These are phyloP conservation scores for Catamblyrhynchus diadema DNA, from an alignment of 2,797 vertebrate genomes.

Conservation along the genomic window DNA sequence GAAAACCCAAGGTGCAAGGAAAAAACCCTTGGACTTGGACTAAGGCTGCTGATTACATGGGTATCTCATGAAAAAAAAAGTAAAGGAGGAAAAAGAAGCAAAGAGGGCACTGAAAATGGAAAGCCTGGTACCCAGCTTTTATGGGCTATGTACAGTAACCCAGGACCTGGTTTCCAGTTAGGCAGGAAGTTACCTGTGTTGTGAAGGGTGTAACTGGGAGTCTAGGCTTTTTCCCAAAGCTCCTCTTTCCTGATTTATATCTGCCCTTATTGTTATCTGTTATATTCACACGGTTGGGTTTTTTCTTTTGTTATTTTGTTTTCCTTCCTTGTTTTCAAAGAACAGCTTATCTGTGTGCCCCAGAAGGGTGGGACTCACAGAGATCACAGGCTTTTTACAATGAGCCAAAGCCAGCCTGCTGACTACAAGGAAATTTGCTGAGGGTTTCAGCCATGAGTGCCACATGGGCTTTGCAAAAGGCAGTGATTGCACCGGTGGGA, in stretches of 20 bases:
- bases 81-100: background rate
- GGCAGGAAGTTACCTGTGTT: background rate
- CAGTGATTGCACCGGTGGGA: background rate
- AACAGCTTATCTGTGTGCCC: constrained; percentile 47
- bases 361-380: constrained; percentile 49
- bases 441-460: background rate
- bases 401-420: background rate
- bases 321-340: constrained; percentile 54
- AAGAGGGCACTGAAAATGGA: background rate
- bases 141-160: background rate
- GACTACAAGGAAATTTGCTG: background rate
- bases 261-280: constrained; percentile 40
- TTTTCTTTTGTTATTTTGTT: constrained; percentile 29
- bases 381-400: constrained; percentile 36
- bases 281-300: background rate
- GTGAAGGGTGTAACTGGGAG: background rate
- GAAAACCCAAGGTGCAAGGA: background rate
- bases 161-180: background rate
- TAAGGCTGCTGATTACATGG: background rate
- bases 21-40: background rate
- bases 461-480: background rate
- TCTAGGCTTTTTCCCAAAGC: background rate
- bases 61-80: background rate
- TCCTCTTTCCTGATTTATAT: constrained; percentile 44
- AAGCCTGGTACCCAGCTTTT: background rate